Conservation (phyloP, 1,140 invertebrate genomes). For the Calephelis nemesis region DNA sequence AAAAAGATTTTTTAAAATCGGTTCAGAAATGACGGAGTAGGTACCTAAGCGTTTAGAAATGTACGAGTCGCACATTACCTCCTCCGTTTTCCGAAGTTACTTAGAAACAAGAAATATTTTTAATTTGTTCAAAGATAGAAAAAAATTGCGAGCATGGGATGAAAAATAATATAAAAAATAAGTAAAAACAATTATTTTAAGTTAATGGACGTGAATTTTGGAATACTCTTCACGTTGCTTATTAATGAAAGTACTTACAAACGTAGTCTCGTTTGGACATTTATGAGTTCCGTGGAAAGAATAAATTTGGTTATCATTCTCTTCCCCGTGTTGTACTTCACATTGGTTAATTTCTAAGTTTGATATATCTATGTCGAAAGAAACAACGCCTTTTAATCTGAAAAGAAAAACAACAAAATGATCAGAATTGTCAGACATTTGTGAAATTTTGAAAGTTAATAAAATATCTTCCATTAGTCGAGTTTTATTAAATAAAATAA, state of each 20-base stretch:
- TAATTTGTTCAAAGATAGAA: no score
- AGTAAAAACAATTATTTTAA: neutral
- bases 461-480: no score
- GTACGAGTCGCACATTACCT: no score
- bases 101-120: no score
- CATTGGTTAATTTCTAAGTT: constrained; percentile 93
- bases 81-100: no score
- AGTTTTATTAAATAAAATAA: no score
- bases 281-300: constrained; percentile 90
- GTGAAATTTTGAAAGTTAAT: no score
- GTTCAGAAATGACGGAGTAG: no score
- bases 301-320: constrained; percentile 72
- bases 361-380: constrained; percentile 91
- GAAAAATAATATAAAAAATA: no score
- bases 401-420: constrained; percentile 32
- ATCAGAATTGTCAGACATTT: neutral
- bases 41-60: no score
- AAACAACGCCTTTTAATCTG: constrained; percentile 87
- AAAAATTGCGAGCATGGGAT: no score
- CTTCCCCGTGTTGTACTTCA: constrained; percentile 73
- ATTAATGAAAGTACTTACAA: constrained; percentile 79
- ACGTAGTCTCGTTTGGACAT: constrained; percentile 88
- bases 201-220: neutral
- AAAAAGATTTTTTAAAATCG: no score
- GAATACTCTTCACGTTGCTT: neutral